A percentile compares a stretch with the other conserved stretches of the same genome.
Evolutionary conservation across 2,797 vertebrate genomes (phyloP).

Genomic region (Carcharodon carcharias): DNA sequence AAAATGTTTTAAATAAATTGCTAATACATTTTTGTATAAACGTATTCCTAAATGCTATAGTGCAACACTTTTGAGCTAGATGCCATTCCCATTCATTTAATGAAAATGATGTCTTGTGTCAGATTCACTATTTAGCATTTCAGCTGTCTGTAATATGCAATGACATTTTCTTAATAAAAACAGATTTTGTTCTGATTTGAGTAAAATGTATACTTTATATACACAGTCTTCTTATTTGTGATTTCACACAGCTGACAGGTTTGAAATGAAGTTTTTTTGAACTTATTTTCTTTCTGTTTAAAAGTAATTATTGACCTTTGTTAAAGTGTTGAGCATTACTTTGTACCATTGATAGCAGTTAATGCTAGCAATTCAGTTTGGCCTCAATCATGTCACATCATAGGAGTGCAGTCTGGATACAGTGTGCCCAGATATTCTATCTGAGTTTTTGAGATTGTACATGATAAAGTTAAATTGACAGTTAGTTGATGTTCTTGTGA

Average conservation of each 20-base stretch:
- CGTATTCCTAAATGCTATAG: constrained; percentile 3
- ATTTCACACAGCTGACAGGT: constrained; percentile 28
- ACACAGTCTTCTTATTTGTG: constrained; percentile 16
- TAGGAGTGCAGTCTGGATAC: neutral
- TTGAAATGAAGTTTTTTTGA: constrained; percentile 20
- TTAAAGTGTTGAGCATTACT: neutral
- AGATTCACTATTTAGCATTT: constrained; percentile 18
- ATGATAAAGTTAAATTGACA: constrained; percentile 35
- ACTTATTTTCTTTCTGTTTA: constrained; percentile 27
- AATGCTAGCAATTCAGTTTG: constrained; percentile 21
- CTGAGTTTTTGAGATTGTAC: constrained; percentile 8
- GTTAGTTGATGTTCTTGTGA: constrained; percentile 16
- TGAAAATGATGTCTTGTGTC: constrained; percentile 21
- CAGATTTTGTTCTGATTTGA: constrained; percentile 21
- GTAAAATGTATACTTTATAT: constrained; percentile 34
- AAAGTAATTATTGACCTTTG: constrained; percentile 13
- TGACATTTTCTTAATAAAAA: constrained; percentile 37
- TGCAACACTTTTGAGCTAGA: neutral
- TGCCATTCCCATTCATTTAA: constrained; percentile 27
- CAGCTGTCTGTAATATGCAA: neutral
- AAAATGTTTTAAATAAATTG: neutral
- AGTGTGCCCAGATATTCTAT: neutral
- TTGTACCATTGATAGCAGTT: constrained; percentile 1
- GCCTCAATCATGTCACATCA: constrained; percentile 19
- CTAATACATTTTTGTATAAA: neutral